phyloP scores from a whole-genome alignment of 2,888 invertebrate species.

The Clivina fossor region DNA sequence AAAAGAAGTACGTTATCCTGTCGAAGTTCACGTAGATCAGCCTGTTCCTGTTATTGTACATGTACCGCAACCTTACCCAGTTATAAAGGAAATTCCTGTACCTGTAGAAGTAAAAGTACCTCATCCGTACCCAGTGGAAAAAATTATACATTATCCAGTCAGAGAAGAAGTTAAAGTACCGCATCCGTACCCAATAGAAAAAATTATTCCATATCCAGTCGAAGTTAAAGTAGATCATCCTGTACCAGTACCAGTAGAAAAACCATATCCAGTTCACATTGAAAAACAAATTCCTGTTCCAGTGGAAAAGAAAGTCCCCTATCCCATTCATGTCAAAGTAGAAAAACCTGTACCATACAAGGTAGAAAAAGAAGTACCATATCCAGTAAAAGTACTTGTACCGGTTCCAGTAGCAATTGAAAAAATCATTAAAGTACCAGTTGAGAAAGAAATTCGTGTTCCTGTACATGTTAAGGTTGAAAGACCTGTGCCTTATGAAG shows the following conservation, averaged over 20 bases:
- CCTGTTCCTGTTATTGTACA: conserved; percentile 71
- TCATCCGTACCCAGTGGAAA: conserved; percentile 69
- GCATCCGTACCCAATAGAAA: conserved; percentile 73
- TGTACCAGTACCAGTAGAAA: conserved; percentile 63
- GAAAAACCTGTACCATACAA: conserved; percentile 68
- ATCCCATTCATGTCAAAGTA: conserved; percentile 66
- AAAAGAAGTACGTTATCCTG: conserved; percentile 68
- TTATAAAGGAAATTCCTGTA: conserved; percentile 66
- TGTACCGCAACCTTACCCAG: conserved; percentile 73
- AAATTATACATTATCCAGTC: conserved; percentile 67
- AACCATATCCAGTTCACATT: conserved; percentile 67
- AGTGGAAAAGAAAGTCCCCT: conserved; percentile 53
- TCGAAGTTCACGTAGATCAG: conserved; percentile 61
- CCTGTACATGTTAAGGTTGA: conserved; percentile 71
- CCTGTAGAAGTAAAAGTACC: conserved; percentile 69
- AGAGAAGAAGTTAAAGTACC: conserved; percentile 69
- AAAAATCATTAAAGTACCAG: conserved; percentile 65
- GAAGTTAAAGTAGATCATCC: conserved; percentile 65
- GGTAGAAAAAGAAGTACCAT: conserved; percentile 73
- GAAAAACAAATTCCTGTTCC: conserved; percentile 71
- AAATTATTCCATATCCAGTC: conserved; percentile 67
- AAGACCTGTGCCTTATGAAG: conserved; percentile 68
- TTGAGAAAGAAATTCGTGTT: conserved; percentile 69
- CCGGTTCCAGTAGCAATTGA: conserved; percentile 63
- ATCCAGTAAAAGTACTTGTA: conserved; percentile 67